phyloP scores from a whole-genome alignment of 2,113 vertebrate genomes.

The Channa maculata region DNA sequence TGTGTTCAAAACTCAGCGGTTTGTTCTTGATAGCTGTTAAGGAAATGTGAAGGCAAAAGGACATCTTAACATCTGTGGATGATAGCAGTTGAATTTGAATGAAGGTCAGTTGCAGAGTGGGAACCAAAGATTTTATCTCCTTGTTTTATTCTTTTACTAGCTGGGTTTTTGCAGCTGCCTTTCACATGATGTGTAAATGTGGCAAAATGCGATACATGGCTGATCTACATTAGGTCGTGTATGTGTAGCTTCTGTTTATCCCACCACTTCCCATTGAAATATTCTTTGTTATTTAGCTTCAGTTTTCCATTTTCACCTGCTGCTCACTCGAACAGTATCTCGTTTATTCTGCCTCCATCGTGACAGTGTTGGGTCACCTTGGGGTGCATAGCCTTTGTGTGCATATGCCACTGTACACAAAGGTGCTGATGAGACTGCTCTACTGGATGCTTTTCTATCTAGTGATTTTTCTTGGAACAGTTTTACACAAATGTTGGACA shows the following conservation, averaged over 20 bases:
- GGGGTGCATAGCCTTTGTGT: conserved; percentile 4
- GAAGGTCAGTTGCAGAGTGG: background rate
- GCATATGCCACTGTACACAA: background rate
- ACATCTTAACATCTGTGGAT: background rate
- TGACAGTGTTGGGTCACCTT: conserved; percentile 27
- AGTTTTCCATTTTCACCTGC: conserved; percentile 1
- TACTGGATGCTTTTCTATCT: background rate
- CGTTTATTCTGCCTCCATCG: conserved; percentile 5
- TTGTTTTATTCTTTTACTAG: background rate
- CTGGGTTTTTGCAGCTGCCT: background rate
- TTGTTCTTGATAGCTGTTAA: background rate
- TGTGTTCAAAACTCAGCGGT: background rate
- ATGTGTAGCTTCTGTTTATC: background rate
- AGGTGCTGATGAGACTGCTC: background rate
- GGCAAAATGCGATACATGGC: conserved; percentile 3
- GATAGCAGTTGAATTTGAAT: background rate
- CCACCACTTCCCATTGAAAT: conserved; percentile 21
- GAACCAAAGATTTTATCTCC: background rate
- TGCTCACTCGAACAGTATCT: conserved; percentile 11
- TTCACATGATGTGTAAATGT: background rate
- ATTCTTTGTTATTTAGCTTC: conserved; percentile 29
- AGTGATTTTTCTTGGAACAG: background rate
- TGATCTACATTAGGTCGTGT: background rate
- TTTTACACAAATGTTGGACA: background rate
- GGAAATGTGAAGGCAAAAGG: background rate